A percentile compares a stretch with the other conserved stretches of the same genome.
Conservation (phyloP, 2,888 invertebrate species). For the Andrena minutula region DNA sequence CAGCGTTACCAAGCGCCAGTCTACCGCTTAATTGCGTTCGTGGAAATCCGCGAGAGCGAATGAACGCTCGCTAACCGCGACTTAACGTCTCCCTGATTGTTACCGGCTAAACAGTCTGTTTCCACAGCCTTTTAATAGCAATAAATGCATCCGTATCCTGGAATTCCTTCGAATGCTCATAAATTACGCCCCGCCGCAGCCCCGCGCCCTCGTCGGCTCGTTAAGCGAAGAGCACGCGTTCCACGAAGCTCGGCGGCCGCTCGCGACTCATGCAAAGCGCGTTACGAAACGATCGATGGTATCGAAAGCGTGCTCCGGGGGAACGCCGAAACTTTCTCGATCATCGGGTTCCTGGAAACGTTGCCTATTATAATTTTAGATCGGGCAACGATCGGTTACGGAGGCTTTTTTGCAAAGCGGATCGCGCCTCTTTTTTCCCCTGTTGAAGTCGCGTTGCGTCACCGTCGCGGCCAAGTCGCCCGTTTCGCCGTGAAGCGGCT, state of each 20-base stretch:
- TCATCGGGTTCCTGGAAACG: slow-evolving; percentile 13
- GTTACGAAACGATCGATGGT: slow-evolving; percentile 30
- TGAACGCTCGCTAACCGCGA: slow-evolving; percentile 4
- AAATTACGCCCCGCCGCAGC: not conserved
- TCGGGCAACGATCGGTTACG: not conserved
- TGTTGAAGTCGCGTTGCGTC: not conserved
- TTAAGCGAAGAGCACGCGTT: not conserved
- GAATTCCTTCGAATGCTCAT: slow-evolving; percentile 1
- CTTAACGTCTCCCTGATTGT: slow-evolving; percentile 5
- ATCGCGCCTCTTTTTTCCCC: not conserved
- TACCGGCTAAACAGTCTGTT: slow-evolving; percentile 1
- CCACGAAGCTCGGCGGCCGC: not conserved
- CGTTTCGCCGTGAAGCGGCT: not conserved
- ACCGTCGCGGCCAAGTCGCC: not conserved
- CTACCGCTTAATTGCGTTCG: slow-evolving; percentile 24
- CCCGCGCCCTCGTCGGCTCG: not conserved
- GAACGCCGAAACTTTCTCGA: slow-evolving; percentile 32
- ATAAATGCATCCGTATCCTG: not conserved
- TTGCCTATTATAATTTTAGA: slow-evolving; percentile 38
- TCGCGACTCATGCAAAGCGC: slow-evolving; percentile 10
- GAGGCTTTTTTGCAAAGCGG: not conserved
- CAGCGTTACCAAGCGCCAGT: not conserved
- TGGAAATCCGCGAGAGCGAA: slow-evolving; percentile 31
- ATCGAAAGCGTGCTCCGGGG: slow-evolving; percentile 5
- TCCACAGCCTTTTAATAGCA: slow-evolving; percentile 1